These are phyloP conservation scores for Alcis repandata DNA, from an alignment of 2,888 invertebrate genomes.

Conservation along the genomic window DNA sequence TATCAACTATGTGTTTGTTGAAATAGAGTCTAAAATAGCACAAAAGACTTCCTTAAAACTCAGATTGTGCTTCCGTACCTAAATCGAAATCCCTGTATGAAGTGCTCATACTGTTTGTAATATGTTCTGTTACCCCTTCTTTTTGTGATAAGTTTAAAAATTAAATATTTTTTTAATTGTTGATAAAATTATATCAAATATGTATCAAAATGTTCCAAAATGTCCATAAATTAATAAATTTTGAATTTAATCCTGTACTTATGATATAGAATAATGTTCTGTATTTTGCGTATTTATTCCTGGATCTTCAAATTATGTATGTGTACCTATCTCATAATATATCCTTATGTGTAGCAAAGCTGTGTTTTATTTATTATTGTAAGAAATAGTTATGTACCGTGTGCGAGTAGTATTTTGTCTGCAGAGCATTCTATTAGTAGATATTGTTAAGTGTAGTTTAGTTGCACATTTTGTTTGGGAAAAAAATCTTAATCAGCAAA, in stretches of 20 bases:
- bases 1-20: neutral
- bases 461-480: too few species aligned
- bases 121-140: neutral
- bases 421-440: too few species aligned
- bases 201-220: constrained; percentile 45
- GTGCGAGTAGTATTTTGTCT: too few species aligned
- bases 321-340: constrained; percentile 70
- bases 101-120: constrained; percentile 14
- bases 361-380: constrained; percentile 60
- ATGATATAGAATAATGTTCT: constrained; percentile 46
- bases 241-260: constrained; percentile 51
- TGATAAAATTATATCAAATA: constrained; percentile 27
- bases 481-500: too few species aligned
- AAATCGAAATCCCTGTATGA: neutral
- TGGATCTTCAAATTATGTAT: constrained; percentile 60
- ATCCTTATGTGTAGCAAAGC: constrained; percentile 75
- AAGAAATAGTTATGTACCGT: neutral
- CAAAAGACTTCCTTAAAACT: neutral
- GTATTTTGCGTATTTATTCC: constrained; percentile 57
- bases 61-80: neutral
- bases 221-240: constrained; percentile 21
- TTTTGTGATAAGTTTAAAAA: neutral
- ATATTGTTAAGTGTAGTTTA: too few species aligned
- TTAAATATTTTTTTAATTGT: too few species aligned
- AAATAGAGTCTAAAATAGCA: neutral